Evolutionary conservation across 2,797 vertebrate genomes (phyloP).

Genomic region (Nothura maculosa): DNA sequence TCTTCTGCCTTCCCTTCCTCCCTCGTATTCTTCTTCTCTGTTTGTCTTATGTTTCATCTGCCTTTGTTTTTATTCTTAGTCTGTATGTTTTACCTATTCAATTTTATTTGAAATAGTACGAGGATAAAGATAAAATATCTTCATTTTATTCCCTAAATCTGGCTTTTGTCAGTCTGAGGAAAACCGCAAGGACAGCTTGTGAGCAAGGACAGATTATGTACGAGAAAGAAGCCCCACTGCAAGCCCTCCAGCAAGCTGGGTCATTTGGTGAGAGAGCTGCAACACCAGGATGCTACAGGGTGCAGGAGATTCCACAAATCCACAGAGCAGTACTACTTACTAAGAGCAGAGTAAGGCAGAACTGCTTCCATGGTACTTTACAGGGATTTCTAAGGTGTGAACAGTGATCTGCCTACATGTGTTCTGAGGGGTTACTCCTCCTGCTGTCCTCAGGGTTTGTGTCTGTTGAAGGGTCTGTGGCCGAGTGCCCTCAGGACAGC

Average conservation of each 20-base stretch:
- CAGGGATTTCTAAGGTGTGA: not conserved
- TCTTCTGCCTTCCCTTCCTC: not conserved
- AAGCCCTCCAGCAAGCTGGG: not conserved
- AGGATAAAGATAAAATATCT: not conserved
- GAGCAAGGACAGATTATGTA: not conserved
- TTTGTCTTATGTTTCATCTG: not conserved
- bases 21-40: not conserved
- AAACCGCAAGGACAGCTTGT: not conserved
- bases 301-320: not conserved
- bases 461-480: not conserved
- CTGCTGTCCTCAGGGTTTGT: not conserved
- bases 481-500: not conserved
- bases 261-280: fast-evolving
- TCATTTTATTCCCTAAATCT: not conserved
- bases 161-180: not conserved
- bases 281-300: not conserved
- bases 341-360: not conserved
- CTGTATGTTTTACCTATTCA: not conserved
- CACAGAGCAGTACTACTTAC: not conserved
- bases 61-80: not conserved
- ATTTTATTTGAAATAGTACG: not conserved
- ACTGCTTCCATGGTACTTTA: not conserved
- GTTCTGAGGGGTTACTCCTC: not conserved
- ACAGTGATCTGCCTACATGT: not conserved
- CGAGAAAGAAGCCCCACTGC: not conserved